Evolutionary conservation across 2,797 vertebrate species (phyloP).

Genomic region (Enteromius anoplus): DNA sequence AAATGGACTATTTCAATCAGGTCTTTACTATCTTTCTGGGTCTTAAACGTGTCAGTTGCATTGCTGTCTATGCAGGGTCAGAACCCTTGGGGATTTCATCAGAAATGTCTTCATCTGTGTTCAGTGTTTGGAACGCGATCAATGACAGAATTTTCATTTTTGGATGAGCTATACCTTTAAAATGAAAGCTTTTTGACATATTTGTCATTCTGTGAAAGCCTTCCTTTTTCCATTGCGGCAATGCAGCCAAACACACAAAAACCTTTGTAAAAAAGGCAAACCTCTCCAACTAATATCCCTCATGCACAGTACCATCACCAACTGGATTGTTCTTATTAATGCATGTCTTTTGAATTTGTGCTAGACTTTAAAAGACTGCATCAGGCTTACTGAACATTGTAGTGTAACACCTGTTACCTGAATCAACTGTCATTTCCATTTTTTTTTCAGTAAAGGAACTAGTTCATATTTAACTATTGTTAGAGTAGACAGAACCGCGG

Average conservation of each 20-base stretch:
- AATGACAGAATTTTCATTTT: background rate
- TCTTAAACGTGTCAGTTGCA: background rate
- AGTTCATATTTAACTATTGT: background rate
- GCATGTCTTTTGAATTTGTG: background rate
- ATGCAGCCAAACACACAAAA: conserved; percentile 56
- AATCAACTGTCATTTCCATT: background rate
- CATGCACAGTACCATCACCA: conserved; percentile 65
- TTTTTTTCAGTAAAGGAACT: background rate
- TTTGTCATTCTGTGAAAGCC: conserved; percentile 50
- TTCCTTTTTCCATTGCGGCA: conserved; percentile 42
- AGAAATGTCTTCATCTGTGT: background rate
- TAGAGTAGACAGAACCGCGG: background rate
- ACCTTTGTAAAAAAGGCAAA: conserved; percentile 52
- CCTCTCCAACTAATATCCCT: conserved; percentile 70
- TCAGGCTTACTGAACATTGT: background rate
- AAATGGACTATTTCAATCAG: background rate
- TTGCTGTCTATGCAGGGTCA: background rate
- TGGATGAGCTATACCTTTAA: background rate
- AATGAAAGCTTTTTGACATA: background rate
- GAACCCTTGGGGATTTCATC: background rate
- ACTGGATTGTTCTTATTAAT: conserved; percentile 64
- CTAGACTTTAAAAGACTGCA: background rate
- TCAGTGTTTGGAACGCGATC: background rate
- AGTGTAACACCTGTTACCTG: background rate
- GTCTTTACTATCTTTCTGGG: background rate